phyloP scores from a whole-genome alignment of 2,113 vertebrate genomes.

The Brachypteracias leptosomus region DNA sequence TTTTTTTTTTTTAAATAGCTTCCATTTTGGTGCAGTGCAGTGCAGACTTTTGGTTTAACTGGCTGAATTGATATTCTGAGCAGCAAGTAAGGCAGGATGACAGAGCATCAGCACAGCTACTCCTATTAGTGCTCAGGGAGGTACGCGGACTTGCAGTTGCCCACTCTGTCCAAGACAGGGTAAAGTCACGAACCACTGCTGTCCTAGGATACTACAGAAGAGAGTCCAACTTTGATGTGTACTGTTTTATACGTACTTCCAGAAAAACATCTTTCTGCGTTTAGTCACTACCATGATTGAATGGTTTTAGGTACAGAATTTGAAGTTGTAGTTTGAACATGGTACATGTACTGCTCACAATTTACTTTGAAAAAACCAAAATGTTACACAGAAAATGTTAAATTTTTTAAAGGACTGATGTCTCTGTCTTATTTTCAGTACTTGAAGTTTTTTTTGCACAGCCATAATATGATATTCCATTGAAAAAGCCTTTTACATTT shows the following conservation, averaged over 20 bases:
- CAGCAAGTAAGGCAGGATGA: conserved; percentile 77
- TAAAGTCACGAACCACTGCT: conserved; percentile 21
- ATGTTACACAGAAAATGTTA: background rate
- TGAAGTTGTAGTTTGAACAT: background rate
- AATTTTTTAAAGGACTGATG: background rate
- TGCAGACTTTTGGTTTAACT: conserved; percentile 87
- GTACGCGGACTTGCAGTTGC: background rate
- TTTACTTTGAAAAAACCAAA: background rate
- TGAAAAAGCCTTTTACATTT: background rate
- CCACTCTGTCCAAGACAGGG: background rate
- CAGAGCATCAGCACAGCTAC: conserved; percentile 82
- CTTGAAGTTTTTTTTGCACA: background rate
- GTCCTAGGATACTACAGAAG: background rate
- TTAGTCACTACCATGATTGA: background rate
- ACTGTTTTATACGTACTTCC: background rate
- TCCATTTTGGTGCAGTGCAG: conserved; percentile 97
- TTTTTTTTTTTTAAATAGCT: conserved; percentile 43
- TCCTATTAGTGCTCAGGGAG: conserved; percentile 50
- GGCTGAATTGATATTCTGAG: conserved; percentile 94
- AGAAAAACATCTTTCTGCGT: background rate
- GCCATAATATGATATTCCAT: background rate
- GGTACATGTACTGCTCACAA: background rate
- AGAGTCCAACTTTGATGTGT: background rate
- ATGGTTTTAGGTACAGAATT: background rate
- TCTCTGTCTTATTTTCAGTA: background rate